Conservation (phyloP, 1,140 invertebrate genomes). For the Drosophila kohkoa region DNA sequence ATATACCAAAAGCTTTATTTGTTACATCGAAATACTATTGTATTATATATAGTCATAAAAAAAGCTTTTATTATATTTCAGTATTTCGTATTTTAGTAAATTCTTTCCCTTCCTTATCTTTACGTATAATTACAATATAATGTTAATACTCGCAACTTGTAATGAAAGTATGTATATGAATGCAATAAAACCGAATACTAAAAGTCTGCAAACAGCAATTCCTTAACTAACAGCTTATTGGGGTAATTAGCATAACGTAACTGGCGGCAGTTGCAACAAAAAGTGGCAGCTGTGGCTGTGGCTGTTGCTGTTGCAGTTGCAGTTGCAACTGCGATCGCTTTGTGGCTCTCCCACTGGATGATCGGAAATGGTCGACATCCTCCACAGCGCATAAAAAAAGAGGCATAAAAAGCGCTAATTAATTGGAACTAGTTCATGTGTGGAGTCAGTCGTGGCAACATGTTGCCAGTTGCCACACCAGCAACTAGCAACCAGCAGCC, state of each 20-base stretch:
- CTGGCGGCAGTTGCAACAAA: background rate
- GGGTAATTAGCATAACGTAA: background rate
- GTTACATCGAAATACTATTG: no score
- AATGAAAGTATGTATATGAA: no score
- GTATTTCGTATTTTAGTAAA: no score
- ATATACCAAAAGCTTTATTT: no score
- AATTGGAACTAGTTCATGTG: constrained; percentile 14
- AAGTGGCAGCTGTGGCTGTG: background rate
- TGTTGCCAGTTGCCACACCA: constrained; percentile 16
- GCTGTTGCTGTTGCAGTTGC: background rate
- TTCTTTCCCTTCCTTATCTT: no score
- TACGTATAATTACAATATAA: no score
- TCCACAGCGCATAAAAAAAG: background rate
- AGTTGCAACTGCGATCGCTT: background rate
- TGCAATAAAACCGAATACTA: no score
- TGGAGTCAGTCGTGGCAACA: constrained; percentile 8
- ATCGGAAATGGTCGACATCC: constrained; percentile 13
- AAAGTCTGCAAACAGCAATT: no score
- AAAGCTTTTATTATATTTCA: no score
- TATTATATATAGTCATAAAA: no score
- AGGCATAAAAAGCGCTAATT: constrained; percentile 6
- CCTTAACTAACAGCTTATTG: no score
- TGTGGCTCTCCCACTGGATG: background rate
- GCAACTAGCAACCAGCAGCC: constrained; percentile 20
- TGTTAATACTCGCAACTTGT: no score